Base-by-base conservation (phyloP, 2,797 vertebrate species). In the Arnoldichthys spilopterus region DNA sequence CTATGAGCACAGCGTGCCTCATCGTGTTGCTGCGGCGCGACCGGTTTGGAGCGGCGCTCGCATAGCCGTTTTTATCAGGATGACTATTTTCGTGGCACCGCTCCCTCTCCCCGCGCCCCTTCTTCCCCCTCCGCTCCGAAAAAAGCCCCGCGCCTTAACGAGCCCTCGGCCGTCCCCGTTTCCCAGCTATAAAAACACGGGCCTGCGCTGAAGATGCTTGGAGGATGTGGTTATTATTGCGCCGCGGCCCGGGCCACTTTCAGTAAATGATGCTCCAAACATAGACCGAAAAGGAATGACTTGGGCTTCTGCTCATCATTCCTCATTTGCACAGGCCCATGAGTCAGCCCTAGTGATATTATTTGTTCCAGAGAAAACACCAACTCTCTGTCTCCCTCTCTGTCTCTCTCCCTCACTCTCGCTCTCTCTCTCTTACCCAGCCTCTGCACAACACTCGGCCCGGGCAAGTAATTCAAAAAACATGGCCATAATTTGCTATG, bases 351-450 rank as follows among this genome's bases (percentile, higher is more conserved):
- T 71, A 86, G 89, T 92, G 90, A 93, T 90, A 93, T 93, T 91
- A 93, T 94, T 94, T 93, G 91, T 94, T 94, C 93, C 92, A 94
- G 92, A 91, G 90, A 92, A 94, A 94, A 93, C 92, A 92, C 83
- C 76, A 81, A 56, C 34, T 83, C 74, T 89, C 86, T 82, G 75
- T 77, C 64, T 34, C 28, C 81, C 77, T 77, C 67, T 34, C 28
- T 62, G 58, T 69, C 68, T 78, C 74, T 72, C 66, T 68, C 62
- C 37, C 53, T 49, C 54, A 59, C 54, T 40, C 73, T 32, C 75
- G 72, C 53, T 64, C 24, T 53, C 9, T 71, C 82, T 74, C 28
- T 30, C 54, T 79, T 54, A 54, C 72, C 72, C 34, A 71, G 61
- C 72, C 45, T 82, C 54, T 56, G 37, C 43, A 24, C 80, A 73